These are phyloP conservation scores for Diplodus sargus DNA, from an alignment of 2,797 vertebrate species.

Conservation along the genomic window DNA sequence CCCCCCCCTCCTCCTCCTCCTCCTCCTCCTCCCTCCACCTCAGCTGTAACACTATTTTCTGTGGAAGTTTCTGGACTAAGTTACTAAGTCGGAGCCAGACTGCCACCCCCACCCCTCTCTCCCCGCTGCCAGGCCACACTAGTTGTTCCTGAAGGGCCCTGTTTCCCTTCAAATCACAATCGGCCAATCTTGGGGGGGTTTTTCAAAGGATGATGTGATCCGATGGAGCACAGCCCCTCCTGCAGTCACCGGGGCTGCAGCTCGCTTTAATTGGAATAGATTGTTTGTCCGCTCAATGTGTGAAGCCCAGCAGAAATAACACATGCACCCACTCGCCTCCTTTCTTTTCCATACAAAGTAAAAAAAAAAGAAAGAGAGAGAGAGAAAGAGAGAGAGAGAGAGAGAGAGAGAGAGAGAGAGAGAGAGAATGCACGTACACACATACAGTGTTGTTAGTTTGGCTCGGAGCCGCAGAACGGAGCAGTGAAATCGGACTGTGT, in stretches of 20 bases:
- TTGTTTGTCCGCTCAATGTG: constrained; percentile 79
- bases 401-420: too few relatives aligned
- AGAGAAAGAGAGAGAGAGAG: neutral
- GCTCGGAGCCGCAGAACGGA: constrained; percentile 4
- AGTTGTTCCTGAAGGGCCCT: constrained; percentile 68
- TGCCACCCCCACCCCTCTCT: neutral
- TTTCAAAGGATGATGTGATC: constrained; percentile 79
- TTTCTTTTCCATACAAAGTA: constrained; percentile 29
- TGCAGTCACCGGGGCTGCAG: constrained; percentile 68
- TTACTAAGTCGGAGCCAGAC: constrained; percentile 51
- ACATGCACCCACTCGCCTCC: constrained; percentile 44
- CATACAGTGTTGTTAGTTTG: constrained; percentile 6
- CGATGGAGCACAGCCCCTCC: constrained; percentile 65
- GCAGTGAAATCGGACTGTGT: too few relatives aligned
- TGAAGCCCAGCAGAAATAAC: constrained; percentile 78
- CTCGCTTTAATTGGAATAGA: constrained; percentile 83
- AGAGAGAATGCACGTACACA: neutral
- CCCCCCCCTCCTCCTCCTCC: neutral
- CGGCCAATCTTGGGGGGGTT: constrained; percentile 55
- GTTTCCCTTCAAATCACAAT: constrained; percentile 72
- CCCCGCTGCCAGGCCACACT: constrained; percentile 52
- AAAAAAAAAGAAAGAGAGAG: neutral
- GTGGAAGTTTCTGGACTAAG: constrained; percentile 64
- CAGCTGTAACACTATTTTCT: constrained; percentile 34
- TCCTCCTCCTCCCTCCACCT: constrained; percentile 19